phyloP scores from a whole-genome alignment of 2,888 invertebrate species.

The Trichogramma dendrolimi region DNA sequence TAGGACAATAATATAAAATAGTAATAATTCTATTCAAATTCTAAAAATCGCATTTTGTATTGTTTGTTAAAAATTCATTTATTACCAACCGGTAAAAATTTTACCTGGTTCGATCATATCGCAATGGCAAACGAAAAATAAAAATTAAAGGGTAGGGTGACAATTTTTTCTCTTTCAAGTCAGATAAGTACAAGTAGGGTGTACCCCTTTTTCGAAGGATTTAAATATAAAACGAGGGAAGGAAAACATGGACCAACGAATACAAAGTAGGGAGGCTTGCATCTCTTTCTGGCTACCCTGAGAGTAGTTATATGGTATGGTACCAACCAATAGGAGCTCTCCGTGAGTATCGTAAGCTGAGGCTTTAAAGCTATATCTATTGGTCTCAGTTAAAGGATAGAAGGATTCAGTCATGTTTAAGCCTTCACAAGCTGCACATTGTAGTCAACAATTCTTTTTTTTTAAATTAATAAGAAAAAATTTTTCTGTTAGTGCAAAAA shows the following conservation, averaged over 20 bases:
- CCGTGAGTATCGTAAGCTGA: constrained; percentile 34
- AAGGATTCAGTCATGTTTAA: constrained; percentile 30
- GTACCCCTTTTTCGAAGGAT: constrained; percentile 39
- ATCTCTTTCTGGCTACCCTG: constrained; percentile 39
- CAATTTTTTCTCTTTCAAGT: constrained; percentile 36
- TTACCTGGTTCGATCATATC: constrained; percentile 1
- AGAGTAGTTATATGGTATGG: constrained; percentile 35
- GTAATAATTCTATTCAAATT: neutral
- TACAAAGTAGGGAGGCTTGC: constrained; percentile 30
- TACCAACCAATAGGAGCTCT: constrained; percentile 37
- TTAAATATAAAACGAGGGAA: constrained; percentile 39
- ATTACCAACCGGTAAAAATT: constrained; percentile 7
- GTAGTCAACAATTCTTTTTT: no score
- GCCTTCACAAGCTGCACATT: constrained; percentile 14
- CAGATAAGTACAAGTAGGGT: constrained; percentile 27
- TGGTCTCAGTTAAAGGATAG: constrained; percentile 32
- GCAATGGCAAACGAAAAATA: neutral
- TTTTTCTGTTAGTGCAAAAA: no score
- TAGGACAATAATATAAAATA: neutral
- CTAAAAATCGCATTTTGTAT: no score
- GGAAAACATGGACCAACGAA: constrained; percentile 35
- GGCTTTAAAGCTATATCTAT: constrained; percentile 15
- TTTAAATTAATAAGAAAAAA: no score
- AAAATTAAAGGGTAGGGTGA: constrained; percentile 12
- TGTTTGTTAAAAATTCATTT: neutral